A percentile compares a stretch with the other conserved stretches of the same genome.
These are phyloP conservation scores for Mola mola DNA, from an alignment of 2,113 vertebrate species.

Conservation along the genomic window DNA sequence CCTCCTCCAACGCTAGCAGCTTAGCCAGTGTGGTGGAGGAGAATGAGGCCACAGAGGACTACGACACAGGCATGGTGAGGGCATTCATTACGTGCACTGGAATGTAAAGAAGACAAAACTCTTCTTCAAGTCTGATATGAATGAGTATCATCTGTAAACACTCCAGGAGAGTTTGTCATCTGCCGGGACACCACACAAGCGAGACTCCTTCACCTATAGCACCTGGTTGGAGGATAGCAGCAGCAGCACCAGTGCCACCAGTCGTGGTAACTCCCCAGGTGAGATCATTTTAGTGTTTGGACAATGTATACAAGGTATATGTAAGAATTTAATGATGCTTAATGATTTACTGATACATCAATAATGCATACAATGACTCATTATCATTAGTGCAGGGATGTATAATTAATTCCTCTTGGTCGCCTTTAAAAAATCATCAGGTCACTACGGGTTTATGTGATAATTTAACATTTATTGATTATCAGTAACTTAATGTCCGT, in stretches of 20 bases:
- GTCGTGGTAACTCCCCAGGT: slow-evolving; percentile 85
- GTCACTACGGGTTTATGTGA: not conserved
- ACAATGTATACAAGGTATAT: not conserved
- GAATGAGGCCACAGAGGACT: slow-evolving; percentile 85
- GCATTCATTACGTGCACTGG: not conserved
- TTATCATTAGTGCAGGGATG: not conserved
- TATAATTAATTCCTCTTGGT: not conserved
- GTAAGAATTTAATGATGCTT: not conserved
- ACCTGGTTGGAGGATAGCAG: slow-evolving; percentile 88
- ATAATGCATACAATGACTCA: slow-evolving; percentile 10
- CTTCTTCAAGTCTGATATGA: not conserved
- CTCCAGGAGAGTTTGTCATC: slow-evolving; percentile 88
- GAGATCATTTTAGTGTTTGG: not conserved
- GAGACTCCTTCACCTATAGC: slow-evolving; percentile 88
- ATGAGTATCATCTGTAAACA: not conserved
- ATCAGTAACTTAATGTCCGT: not conserved
- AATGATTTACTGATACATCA: not conserved
- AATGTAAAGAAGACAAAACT: too few relatives aligned
- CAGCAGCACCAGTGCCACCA: slow-evolving; percentile 79
- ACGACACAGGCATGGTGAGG: slow-evolving; percentile 88
- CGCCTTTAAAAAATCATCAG: not conserved
- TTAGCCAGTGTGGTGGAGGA: slow-evolving; percentile 93
- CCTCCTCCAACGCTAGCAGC: slow-evolving; percentile 95
- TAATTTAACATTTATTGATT: not conserved
- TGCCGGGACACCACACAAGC: slow-evolving; percentile 86